These are phyloP conservation scores for Linurgus olivaceus DNA, from an alignment of 2,797 vertebrate species.

Conservation along the genomic window DNA sequence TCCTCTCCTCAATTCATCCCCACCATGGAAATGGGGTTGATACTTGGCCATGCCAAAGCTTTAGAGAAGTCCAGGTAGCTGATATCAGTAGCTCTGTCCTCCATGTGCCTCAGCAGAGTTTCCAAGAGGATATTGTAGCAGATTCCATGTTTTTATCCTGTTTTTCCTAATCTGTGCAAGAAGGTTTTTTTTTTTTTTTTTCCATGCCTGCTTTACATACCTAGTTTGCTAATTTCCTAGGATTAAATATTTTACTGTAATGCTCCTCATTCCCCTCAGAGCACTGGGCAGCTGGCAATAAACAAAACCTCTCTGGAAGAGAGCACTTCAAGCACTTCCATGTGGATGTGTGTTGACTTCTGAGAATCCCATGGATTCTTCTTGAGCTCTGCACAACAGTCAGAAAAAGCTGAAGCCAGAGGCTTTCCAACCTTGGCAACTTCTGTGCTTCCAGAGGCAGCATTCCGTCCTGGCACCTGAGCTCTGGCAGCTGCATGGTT, in stretches of 20 bases:
- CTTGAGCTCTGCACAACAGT: background rate
- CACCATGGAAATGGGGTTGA: background rate
- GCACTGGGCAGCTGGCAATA: background rate
- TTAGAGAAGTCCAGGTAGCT: background rate
- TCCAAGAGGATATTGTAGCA: background rate
- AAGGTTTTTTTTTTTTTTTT: background rate
- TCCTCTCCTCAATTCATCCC: background rate
- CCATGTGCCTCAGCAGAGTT: background rate
- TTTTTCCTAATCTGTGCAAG: constrained; percentile 1
- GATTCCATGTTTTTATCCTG: background rate
- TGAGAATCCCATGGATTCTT: background rate
- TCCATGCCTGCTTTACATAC: background rate
- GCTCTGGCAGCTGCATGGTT: background rate
- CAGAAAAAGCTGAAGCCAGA: background rate
- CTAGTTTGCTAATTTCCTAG: constrained; percentile 24
- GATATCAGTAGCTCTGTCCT: background rate
- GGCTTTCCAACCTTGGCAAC: background rate
- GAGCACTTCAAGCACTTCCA: background rate
- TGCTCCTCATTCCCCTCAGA: background rate
- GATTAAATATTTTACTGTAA: constrained; percentile 28
- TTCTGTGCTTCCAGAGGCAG: background rate
- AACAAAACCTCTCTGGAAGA: background rate
- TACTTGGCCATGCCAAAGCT: background rate
- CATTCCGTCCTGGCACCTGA: background rate
- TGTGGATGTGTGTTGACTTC: background rate